Evolutionary conservation across 2,888 invertebrate species (phyloP).

Genomic region (Plagiodera versicolora): DNA sequence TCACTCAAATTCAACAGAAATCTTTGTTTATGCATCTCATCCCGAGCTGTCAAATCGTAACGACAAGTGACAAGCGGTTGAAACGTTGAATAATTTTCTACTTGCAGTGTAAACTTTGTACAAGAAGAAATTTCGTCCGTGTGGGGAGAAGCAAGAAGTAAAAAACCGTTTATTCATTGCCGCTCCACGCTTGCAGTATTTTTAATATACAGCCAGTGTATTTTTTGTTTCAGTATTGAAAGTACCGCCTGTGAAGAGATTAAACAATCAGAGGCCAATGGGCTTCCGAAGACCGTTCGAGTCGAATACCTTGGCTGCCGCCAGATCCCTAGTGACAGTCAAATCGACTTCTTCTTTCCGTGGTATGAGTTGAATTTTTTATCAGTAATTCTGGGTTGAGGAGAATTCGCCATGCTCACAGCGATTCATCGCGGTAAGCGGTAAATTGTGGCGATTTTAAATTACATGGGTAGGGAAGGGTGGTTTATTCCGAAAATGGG

Average conservation of each 20-base stretch:
- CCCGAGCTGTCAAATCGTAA: too few species aligned
- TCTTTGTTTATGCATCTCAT: too few species aligned
- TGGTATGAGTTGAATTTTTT: constrained; percentile 12
- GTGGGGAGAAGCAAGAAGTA: neutral
- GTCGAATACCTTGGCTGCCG: neutral
- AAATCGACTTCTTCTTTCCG: constrained; percentile 9
- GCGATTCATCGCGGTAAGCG: too few species aligned
- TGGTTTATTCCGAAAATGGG: too few species aligned
- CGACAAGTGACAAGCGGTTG: too few species aligned
- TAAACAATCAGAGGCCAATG: constrained; percentile 21
- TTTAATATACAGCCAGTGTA: neutral
- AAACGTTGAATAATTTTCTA: too few species aligned
- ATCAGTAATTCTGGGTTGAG: neutral
- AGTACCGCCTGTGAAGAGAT: constrained; percentile 32
- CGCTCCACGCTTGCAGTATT: neutral
- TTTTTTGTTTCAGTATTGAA: constrained; percentile 32
- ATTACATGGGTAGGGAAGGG: too few species aligned
- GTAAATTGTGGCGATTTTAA: too few species aligned
- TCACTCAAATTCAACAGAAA: too few species aligned
- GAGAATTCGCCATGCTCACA: too few species aligned
- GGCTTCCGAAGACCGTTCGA: constrained; percentile 6
- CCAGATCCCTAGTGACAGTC: neutral
- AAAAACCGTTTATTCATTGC: too few species aligned
- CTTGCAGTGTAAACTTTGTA: too few species aligned
- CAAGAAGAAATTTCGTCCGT: constrained; percentile 5